Base-by-base conservation (phyloP, 2,797 vertebrate genomes). In the Takifugu ocellatus region DNA sequence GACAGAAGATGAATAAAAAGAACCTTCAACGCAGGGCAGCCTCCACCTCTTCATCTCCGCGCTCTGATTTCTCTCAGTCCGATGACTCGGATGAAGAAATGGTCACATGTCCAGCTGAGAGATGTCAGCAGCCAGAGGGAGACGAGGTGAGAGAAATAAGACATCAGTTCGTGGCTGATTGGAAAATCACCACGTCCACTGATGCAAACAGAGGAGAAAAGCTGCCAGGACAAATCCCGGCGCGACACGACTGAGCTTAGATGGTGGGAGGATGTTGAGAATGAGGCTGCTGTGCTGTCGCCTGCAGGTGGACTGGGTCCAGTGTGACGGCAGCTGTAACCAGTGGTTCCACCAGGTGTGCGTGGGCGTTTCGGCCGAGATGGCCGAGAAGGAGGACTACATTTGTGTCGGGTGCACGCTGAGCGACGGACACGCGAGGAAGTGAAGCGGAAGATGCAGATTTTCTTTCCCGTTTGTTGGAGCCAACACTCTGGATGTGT, bases 271-370 rank as follows among this genome's bases (percentile, higher is more conserved):
- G 16, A 21, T n/a, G 17, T 46, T 7, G 16, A 46, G 17, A 46
- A 17, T 46, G 44, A 21, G 17, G 17, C 46, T 17, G 8, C 21
- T 11, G 47, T 54, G 24, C 17, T 8, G 33, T 6, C 56, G 6
- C 59, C 25, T 56, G 61, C 80, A 99, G 97, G 97, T 99, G 77
- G 90, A 97, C 43, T 99, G 97, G 97, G 97, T 99, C 84, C 97
- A 99, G 89, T 99, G 97, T 6, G 97, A 98, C 0, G 97, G 95
- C 86, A 96, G 94, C 92, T 99, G 97, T 88, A 97, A 98, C 89
- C 94, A 94, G 86, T 99, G 97, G 97, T 99, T 99, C 79, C 97
- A 99, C 82, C 97, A 99, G 79, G 93, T 93, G 66, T 99, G 97
- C 33, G 97, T 98, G 21, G 97, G 97, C 8, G 92, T 99, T 45